A percentile compares a stretch with the other conserved stretches of the same genome.
Conservation (phyloP, 2,113 vertebrate species). For the Greenwoodochromis staneri region DNA sequence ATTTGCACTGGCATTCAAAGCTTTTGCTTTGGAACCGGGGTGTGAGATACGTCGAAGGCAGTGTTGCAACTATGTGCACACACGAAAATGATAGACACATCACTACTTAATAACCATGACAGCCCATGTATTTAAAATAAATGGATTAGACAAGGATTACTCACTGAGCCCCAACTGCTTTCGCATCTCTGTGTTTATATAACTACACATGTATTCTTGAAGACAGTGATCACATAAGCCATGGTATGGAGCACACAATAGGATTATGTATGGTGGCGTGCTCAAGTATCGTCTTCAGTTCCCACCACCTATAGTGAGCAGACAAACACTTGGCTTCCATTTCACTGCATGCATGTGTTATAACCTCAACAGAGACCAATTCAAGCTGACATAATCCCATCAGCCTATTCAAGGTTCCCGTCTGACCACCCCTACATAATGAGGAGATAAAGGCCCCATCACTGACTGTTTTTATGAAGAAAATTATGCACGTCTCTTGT, state of each 20-base stretch:
- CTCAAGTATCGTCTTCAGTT: constrained; percentile 9
- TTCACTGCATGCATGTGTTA: not conserved
- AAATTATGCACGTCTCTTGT: not conserved
- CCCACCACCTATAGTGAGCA: not conserved
- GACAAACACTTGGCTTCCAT: not conserved
- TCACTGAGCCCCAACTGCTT: not conserved
- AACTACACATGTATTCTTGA: constrained; percentile 9
- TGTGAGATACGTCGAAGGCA: not conserved
- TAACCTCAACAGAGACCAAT: not conserved
- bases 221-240: constrained; percentile 35
- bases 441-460: not conserved
- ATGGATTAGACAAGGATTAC: constrained; percentile 55
- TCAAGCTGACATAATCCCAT: constrained; percentile 49
- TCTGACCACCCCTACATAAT: constrained; percentile 19
- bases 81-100: not conserved
- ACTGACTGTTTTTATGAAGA: not conserved
- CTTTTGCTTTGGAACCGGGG: not conserved
- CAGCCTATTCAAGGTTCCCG: constrained; percentile 22
- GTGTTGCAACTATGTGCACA: not conserved
- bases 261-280: constrained; percentile 30
- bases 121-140: constrained; percentile 35
- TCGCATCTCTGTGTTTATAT: constrained; percentile 14
- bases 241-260: constrained; percentile 30
- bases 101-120: constrained; percentile 12
- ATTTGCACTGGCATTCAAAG: not conserved